A percentile compares a stretch with the other conserved stretches of the same genome.
Evolutionary conservation across 1,140 invertebrate species (phyloP).

Genomic region (Dinothrombium tinctorium): DNA sequence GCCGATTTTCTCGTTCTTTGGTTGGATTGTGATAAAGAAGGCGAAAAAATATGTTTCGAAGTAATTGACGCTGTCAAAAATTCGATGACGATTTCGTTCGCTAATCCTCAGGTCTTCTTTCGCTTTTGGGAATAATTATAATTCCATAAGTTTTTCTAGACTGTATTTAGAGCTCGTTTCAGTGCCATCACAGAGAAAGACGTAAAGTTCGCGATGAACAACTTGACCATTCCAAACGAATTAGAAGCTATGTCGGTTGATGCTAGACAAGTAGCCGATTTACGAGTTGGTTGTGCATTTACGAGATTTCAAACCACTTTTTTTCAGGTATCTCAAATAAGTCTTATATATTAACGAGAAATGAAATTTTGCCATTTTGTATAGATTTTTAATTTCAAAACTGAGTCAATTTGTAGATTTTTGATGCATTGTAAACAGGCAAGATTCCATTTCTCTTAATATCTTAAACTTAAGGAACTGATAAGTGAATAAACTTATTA

Average conservation of each 20-base stretch:
- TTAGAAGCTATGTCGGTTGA: slow-evolving; percentile 93
- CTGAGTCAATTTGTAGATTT: slow-evolving; percentile 16
- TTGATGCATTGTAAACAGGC: too few relatives aligned
- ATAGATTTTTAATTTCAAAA: slow-evolving; percentile 8
- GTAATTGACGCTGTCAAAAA: slow-evolving; percentile 28
- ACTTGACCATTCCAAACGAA: slow-evolving; percentile 69
- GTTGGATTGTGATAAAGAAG: slow-evolving; percentile 99
- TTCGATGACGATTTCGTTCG: slow-evolving; percentile 21
- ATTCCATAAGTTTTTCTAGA: slow-evolving; percentile 16
- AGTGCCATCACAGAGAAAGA: slow-evolving; percentile 96
- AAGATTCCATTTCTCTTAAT: too few relatives aligned
- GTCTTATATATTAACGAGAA: neutral
- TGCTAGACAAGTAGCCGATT: slow-evolving; percentile 86
- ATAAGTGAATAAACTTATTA: too few relatives aligned
- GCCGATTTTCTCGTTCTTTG: slow-evolving; percentile 26
- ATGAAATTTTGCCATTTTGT: neutral
- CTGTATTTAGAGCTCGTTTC: slow-evolving; percentile 70
- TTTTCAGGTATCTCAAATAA: slow-evolving; percentile 45
- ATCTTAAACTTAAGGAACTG: too few relatives aligned
- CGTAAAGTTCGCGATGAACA: slow-evolving; percentile 75
- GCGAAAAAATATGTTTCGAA: slow-evolving; percentile 98
- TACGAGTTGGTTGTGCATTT: slow-evolving; percentile 95
- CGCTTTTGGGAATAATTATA: neutral
- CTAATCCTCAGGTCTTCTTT: slow-evolving; percentile 3
- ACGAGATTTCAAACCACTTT: slow-evolving; percentile 95